Conservation (phyloP, 2,888 invertebrate species). For the Aphelenchoides bicaudatus region DNA sequence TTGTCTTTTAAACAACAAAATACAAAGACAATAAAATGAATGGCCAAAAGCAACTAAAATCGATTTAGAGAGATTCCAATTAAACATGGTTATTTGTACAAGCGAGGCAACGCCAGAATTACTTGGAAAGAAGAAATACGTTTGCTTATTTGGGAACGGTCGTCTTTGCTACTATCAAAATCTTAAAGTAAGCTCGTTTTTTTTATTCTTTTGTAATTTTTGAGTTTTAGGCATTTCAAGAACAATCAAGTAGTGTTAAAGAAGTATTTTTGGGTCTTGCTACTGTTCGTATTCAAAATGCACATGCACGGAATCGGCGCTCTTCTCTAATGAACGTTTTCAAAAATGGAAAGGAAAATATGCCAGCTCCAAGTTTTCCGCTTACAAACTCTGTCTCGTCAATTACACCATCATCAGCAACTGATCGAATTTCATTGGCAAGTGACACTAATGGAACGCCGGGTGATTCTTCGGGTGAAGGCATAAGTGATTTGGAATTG, state of each 20-base stretch:
- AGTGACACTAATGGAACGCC: slow-evolving; percentile 23
- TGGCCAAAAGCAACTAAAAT: slow-evolving; percentile 71
- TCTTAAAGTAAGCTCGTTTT: slow-evolving; percentile 71
- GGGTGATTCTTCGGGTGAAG: slow-evolving; percentile 27
- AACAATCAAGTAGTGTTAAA: slow-evolving; percentile 68
- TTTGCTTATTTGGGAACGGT: slow-evolving; percentile 89
- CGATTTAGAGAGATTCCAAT: slow-evolving; percentile 91
- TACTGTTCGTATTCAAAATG: slow-evolving; percentile 90
- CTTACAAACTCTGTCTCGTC: slow-evolving; percentile 16
- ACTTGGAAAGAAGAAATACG: slow-evolving; percentile 97
- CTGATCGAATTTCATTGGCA: neutral
- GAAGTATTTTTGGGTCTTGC: slow-evolving; percentile 92
- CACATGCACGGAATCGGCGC: slow-evolving; percentile 17
- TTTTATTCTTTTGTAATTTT: slow-evolving; percentile 21
- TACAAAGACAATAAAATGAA: no score
- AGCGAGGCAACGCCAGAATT: slow-evolving; percentile 66
- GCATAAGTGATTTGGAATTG: slow-evolving; percentile 26
- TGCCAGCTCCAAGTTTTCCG: slow-evolving; percentile 21
- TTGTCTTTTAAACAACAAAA: no score
- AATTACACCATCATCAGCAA: slow-evolving; percentile 23
- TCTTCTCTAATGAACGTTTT: slow-evolving; percentile 23
- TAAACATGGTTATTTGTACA: slow-evolving; percentile 93
- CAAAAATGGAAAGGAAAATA: slow-evolving; percentile 30
- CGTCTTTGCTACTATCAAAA: slow-evolving; percentile 91
- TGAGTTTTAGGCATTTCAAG: slow-evolving; percentile 23